phyloP scores from a whole-genome alignment of 23 tunicate genomes.

The Clavelina lepadiformis region DNA sequence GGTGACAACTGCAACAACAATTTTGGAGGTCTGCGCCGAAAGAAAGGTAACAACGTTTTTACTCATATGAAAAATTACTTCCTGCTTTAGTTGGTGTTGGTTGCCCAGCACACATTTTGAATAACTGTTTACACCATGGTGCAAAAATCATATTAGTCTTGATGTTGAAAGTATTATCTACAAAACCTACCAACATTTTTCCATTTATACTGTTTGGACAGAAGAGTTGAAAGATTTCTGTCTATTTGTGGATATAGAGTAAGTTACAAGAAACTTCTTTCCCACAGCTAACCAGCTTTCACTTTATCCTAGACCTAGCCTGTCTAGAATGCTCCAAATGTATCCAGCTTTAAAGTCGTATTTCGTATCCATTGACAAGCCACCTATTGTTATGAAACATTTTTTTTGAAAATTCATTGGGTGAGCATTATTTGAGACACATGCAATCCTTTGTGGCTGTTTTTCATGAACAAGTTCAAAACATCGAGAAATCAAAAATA shows the following conservation, averaged over 20 bases:
- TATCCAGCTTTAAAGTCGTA: conserved; percentile 18
- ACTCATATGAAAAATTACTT: conserved; percentile 1
- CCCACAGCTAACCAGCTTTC: conserved; percentile 45
- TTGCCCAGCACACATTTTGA: too few species aligned
- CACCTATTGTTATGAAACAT: conserved; percentile 13
- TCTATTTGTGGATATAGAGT: conserved; percentile 17
- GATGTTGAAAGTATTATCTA: conserved; percentile 18
- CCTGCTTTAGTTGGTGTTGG: conserved; percentile 25
- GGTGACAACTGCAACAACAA: conserved; percentile 42
- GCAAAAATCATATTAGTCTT: conserved; percentile 14
- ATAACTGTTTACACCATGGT: too few species aligned
- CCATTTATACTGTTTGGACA: too few species aligned
- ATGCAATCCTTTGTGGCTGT: conserved; percentile 29
- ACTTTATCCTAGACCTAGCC: conserved; percentile 29
- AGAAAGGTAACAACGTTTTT: conserved; percentile 30
- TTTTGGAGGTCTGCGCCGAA: conserved; percentile 34
- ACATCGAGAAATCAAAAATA: conserved; percentile 14
- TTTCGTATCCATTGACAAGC: conserved; percentile 24
- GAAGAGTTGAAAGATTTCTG: conserved; percentile 16
- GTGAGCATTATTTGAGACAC: conserved; percentile 14
- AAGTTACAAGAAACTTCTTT: conserved; percentile 23
- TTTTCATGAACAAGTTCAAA: conserved; percentile 21
- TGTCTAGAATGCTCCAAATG: conserved; percentile 19
- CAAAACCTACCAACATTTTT: too few species aligned
- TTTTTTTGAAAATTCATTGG: conserved; percentile 3